Evolutionary conservation across 2,888 invertebrate species (phyloP).

Genomic region (Sinelater perroti): DNA sequence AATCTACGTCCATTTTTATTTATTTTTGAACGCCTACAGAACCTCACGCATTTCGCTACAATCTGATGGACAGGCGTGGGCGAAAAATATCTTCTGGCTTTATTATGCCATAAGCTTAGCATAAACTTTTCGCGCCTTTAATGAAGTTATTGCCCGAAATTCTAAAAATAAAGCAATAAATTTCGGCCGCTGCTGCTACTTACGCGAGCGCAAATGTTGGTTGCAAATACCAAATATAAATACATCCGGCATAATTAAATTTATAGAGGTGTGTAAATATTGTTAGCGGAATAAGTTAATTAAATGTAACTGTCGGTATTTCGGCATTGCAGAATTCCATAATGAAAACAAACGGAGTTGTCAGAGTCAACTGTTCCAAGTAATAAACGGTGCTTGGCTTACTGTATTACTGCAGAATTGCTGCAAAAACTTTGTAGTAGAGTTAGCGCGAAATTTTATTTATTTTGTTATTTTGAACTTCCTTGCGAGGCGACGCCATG

Average conservation of each 20-base stretch:
- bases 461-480: slow-evolving; percentile 27
- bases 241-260: slow-evolving; percentile 27
- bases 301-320: slow-evolving; percentile 36
- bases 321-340: slow-evolving; percentile 34
- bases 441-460: slow-evolving; percentile 29
- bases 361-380: slow-evolving; percentile 36
- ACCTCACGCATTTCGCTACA: too few species aligned
- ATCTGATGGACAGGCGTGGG: too few species aligned
- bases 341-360: slow-evolving; percentile 38
- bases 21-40: background rate
- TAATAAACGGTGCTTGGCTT: slow-evolving; percentile 37
- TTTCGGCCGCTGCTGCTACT: background rate
- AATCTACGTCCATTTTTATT: slow-evolving; percentile 33
- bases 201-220: background rate
- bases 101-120: too few species aligned
- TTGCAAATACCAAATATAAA: slow-evolving; percentile 9
- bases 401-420: slow-evolving; percentile 33
- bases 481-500: too few species aligned
- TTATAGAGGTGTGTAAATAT: slow-evolving; percentile 33
- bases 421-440: slow-evolving; percentile 34
- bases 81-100: too few species aligned
- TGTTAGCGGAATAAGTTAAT: slow-evolving; percentile 36
- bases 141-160: background rate
- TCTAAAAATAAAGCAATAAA: background rate
- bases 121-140: too few species aligned